phyloP scores from a whole-genome alignment of 2,888 invertebrate genomes.

The Melanargia galathea region DNA sequence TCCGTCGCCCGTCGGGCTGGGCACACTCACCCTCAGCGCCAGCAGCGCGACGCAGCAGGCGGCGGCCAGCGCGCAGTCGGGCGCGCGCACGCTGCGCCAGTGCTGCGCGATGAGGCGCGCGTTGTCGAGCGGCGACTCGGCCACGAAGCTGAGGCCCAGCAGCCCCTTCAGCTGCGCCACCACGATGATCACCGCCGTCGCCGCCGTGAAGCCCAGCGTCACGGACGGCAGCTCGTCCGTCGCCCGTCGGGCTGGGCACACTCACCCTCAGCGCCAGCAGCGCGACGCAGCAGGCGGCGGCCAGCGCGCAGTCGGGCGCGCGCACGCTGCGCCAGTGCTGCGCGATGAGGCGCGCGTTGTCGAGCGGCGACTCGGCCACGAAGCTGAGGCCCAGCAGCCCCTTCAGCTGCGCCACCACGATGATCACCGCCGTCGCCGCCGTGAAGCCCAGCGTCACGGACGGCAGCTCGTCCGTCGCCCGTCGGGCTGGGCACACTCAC shows the following conservation, averaged over 20 bases:
- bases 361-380: constrained; percentile 85
- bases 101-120: constrained; percentile 73
- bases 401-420: constrained; percentile 88
- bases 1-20: no score
- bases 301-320: constrained; percentile 84
- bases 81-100: constrained; percentile 74
- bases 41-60: constrained; percentile 85
- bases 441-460: constrained; percentile 93
- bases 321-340: constrained; percentile 76
- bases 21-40: constrained; percentile 44
- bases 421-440: constrained; percentile 90
- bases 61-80: constrained; percentile 86
- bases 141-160: constrained; percentile 86
- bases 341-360: constrained; percentile 79
- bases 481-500: no score
- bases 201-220: constrained; percentile 92
- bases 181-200: constrained; percentile 90
- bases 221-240: constrained; percentile 91
- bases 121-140: constrained; percentile 86
- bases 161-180: constrained; percentile 88
- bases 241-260: constrained; percentile 31
- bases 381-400: constrained; percentile 87
- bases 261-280: constrained; percentile 84
- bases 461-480: constrained; percentile 87
- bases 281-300: constrained; percentile 84